Evolutionary conservation across 2,888 invertebrate genomes (phyloP), one percentile per base, ranked within the genome.

Genomic region (Drosophila infuscata): DNA sequence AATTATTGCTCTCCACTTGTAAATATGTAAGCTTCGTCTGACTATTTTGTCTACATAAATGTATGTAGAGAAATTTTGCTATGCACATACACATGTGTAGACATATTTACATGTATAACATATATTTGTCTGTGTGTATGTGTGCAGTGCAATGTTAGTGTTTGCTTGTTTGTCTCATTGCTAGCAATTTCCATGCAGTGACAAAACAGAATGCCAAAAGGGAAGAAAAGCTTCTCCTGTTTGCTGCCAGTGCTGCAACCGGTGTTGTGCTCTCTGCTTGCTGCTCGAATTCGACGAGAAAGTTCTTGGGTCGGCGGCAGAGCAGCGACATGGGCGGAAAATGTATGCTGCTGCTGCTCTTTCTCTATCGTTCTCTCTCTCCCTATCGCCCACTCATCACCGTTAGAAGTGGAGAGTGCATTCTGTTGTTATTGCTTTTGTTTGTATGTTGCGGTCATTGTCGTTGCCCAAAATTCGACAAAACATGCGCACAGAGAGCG

Each of bases 401-500:
- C 60, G 68, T 63, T 75, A 67, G 74, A 58, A 38, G 65, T 35
- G 41, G 52, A 58, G 73, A 58, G 58, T 30, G 33, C 49, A 46
- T 48, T 59, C 79, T 68, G 65, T 76, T 76, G 52, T 70, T 74
- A 36, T 74, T 73, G 62, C 62, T 56, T 36, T 66, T 65, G 52
- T n/a, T 29, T 46, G 30, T 65, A 58, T 54, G 54, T 41, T 63
- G 77, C 77, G 77, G 76, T 76, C 76, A 76, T 70, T 67, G 70
- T 72, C 70, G 59, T 77, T 79, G 79, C 79, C 75, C 68, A 80
- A 80, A 87, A 88, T 71, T 73, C 81, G 53, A 53, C 8, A 15
- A 70, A 88, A 68, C 86, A 85, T 83, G 84, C 84, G 84, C 84
- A 81, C 58, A 51, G 51, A 46, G 56, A 70, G 64, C 52, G 43